These are phyloP conservation scores for Malthinus seriepunctatus DNA, from an alignment of 2,888 invertebrate genomes.

Conservation along the genomic window DNA sequence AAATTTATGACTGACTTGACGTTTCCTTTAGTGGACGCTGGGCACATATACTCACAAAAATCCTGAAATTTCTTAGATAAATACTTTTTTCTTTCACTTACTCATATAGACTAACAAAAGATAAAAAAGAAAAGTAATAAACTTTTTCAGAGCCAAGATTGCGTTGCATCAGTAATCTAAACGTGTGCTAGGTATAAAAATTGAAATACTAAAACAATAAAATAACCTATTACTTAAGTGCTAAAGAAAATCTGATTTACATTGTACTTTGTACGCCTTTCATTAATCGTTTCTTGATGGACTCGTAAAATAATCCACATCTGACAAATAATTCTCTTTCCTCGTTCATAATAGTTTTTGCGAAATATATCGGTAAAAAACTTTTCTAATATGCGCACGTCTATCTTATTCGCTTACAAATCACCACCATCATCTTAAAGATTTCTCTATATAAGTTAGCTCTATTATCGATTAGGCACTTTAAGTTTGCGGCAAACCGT, in stretches of 20 bases:
- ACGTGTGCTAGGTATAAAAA: constrained; percentile 35
- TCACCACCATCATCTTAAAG: constrained; percentile 33
- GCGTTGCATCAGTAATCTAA: constrained; percentile 34
- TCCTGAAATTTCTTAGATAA: constrained; percentile 20
- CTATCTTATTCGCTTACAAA: constrained; percentile 20
- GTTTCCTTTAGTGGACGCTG: constrained; percentile 49
- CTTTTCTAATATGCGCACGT: constrained; percentile 4
- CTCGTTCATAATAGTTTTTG: too few species aligned
- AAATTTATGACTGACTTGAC: constrained; percentile 62
- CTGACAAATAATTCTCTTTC: too few species aligned
- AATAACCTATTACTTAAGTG: background rate
- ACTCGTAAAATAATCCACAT: too few species aligned
- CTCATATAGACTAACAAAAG: constrained; percentile 13
- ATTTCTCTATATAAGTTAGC: constrained; percentile 40
- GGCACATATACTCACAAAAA: constrained; percentile 37
- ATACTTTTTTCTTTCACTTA: constrained; percentile 18
- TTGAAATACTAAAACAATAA: constrained; percentile 25
- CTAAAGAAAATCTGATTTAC: too few species aligned
- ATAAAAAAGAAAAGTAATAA: constrained; percentile 20
- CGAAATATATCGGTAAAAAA: background rate
- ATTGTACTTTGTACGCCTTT: too few species aligned
- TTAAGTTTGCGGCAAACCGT: constrained; percentile 55
- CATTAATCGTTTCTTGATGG: too few species aligned
- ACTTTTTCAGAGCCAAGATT: constrained; percentile 20
- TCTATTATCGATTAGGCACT: constrained; percentile 53